These are phyloP conservation scores for Mechanitis messenoides DNA, from an alignment of 2,888 invertebrate species.

Conservation along the genomic window DNA sequence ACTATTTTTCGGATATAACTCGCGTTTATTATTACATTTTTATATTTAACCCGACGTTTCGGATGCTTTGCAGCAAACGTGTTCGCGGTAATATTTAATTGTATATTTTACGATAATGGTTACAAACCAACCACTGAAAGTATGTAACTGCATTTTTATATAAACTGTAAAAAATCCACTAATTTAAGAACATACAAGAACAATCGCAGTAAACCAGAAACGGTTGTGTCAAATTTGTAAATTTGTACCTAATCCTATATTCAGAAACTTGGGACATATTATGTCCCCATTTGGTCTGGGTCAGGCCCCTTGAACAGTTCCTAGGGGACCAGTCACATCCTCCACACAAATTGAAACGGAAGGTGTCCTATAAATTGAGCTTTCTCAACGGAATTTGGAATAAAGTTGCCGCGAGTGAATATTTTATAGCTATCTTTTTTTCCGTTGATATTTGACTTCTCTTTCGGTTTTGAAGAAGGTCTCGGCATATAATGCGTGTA, in stretches of 20 bases:
- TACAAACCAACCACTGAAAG: no score
- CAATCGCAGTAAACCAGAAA: neutral
- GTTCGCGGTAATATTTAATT: no score
- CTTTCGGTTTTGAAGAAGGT: no score
- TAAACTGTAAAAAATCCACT: no score
- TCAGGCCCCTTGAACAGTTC: slow-evolving; percentile 47
- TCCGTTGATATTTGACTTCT: slow-evolving; percentile 8
- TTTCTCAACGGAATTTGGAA: slow-evolving; percentile 51
- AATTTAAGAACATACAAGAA: neutral
- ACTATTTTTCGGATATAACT: no score
- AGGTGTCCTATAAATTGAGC: slow-evolving; percentile 67
- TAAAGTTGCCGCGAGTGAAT: slow-evolving; percentile 55
- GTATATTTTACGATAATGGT: no score
- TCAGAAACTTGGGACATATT: slow-evolving; percentile 13
- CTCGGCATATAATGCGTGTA: no score
- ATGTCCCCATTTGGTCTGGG: slow-evolving; percentile 32
- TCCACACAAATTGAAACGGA: slow-evolving; percentile 66
- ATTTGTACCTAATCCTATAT: slow-evolving; percentile 9
- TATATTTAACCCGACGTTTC: no score
- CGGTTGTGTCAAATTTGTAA: slow-evolving; percentile 6
- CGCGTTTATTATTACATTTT: no score
- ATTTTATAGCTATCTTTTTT: slow-evolving; percentile 47
- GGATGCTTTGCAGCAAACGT: no score
- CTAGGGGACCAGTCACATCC: slow-evolving; percentile 34
- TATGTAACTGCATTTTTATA: no score